These are phyloP conservation scores for Amitus sp. DNA, from an alignment of 2,888 invertebrate genomes.

Conservation along the genomic window DNA sequence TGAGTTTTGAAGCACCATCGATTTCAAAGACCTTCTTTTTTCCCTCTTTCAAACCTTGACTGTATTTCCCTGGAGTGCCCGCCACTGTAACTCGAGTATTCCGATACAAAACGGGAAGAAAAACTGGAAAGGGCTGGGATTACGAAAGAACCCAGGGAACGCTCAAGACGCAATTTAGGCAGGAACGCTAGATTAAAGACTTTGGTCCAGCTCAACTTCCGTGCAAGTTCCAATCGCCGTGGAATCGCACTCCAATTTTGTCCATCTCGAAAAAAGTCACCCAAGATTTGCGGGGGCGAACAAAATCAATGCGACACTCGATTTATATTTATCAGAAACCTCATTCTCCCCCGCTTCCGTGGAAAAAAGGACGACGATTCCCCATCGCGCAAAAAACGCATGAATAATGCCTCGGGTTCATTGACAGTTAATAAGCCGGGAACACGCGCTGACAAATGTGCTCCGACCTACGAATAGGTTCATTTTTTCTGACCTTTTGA, in stretches of 20 bases:
- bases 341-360: not conserved
- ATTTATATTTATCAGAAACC: slow-evolving; percentile 39
- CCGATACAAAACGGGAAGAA: slow-evolving; percentile 5
- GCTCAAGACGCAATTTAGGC: slow-evolving; percentile 7
- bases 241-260: too few species aligned
- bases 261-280: too few species aligned
- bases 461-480: not conserved
- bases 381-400: not conserved
- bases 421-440: slow-evolving; percentile 7
- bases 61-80: slow-evolving; percentile 41
- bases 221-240: slow-evolving; percentile 9
- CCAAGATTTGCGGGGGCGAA: not conserved
- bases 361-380: too few species aligned
- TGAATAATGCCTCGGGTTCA: not conserved
- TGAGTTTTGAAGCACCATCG: slow-evolving; percentile 9
- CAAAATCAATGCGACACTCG: slow-evolving; percentile 22
- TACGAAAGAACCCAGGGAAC: slow-evolving; percentile 12
- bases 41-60: slow-evolving; percentile 24
- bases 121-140: slow-evolving; percentile 11
- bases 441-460: not conserved
- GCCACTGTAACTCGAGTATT: slow-evolving; percentile 21
- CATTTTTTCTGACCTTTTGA: not conserved
- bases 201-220: slow-evolving; percentile 31
- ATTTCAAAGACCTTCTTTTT: slow-evolving; percentile 9
- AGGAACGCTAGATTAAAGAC: slow-evolving; percentile 39